Base-by-base conservation (phyloP, 2,113 vertebrate species). In the Aspiorhynchus laticeps region DNA sequence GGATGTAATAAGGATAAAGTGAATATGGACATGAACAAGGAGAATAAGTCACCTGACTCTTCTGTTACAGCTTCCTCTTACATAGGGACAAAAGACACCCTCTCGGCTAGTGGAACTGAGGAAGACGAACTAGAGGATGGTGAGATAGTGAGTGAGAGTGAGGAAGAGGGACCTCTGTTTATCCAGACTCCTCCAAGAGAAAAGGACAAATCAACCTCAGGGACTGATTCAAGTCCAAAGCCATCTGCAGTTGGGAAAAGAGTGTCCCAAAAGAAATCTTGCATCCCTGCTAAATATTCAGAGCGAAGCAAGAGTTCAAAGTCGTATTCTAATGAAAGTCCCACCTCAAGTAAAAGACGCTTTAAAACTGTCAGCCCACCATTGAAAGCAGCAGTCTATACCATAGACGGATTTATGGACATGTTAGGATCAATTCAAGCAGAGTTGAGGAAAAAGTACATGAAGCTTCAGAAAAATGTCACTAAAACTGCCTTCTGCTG, bases 391-490 rank as follows among this genome's bases (percentile, higher is more conserved):
- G 85, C 91, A 26, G 93, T 97, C 74, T 95, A 95, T 84, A 95
- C 90, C 31, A 33, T 95, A 2, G 95, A 95, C 48, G 97, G 97
- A 74, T 92, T 99, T 46, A 97, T 99, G 96, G 96, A 96, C 67
- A 97, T 96, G 90, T 92, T 99, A 53, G 95, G 91, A 90, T 91
- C 92, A 51, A 93, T 99, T 91, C 96, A 97, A 26, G 91, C 94
- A 7, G 95, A 97, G 89, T 94, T 98, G 89, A 95, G 98, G 43
- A 97, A 96, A 90, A 99, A 94, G 92, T 99, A 99, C 15, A 99
- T 99, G 98, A 98, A 99, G 90, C 97, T 99, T 90, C 97, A 98
- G 89, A 95, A 97, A 69, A 97, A 93, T 9, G 97, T 99, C 91
- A 96, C 97, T 82, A 93, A 95, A 87, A 95, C 95, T 87, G 96